A percentile compares a stretch with the other conserved stretches of the same genome.
Evolutionary conservation across 2,113 vertebrate genomes (phyloP).

Genomic region (Athene noctua): DNA sequence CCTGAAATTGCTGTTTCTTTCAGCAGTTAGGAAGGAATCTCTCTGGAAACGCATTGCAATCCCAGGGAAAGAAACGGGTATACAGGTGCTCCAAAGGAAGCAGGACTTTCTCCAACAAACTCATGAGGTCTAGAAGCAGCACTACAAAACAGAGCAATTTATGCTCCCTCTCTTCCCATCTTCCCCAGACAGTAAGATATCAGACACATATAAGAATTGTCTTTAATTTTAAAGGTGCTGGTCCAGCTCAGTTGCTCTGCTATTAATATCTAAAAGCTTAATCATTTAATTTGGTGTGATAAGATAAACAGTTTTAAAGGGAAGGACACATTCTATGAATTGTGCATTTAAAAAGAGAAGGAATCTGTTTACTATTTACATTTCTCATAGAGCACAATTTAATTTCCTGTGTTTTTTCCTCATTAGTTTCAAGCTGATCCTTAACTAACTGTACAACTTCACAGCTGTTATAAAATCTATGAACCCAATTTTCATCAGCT

Average conservation of each 20-base stretch:
- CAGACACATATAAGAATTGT: not conserved
- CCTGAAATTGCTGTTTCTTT: not conserved
- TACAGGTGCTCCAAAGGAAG: not conserved
- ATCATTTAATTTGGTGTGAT: not conserved
- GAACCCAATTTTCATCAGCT: not conserved
- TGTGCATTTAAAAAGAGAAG: not conserved
- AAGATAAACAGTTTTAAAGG: not conserved
- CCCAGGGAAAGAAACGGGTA: not conserved
- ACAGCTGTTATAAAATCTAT: not conserved
- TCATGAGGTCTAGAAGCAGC: not conserved
- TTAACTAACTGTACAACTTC: not conserved
- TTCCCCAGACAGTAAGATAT: not conserved
- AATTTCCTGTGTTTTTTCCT: not conserved
- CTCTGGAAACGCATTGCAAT: not conserved
- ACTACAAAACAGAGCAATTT: not conserved
- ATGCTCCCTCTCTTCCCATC: not conserved
- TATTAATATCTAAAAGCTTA: not conserved
- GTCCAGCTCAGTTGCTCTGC: not conserved
- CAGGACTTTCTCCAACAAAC: not conserved
- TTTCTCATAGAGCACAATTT: not conserved
- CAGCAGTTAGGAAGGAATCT: not conserved
- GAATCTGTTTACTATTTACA: not conserved
- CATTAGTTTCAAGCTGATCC: not conserved
- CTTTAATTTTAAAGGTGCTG: not conserved
- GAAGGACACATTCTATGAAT: not conserved